Evolutionary conservation across 2,888 invertebrate genomes (phyloP), one percentile per base, ranked within the genome.

Genomic region (Itoplectis maculator): DNA sequence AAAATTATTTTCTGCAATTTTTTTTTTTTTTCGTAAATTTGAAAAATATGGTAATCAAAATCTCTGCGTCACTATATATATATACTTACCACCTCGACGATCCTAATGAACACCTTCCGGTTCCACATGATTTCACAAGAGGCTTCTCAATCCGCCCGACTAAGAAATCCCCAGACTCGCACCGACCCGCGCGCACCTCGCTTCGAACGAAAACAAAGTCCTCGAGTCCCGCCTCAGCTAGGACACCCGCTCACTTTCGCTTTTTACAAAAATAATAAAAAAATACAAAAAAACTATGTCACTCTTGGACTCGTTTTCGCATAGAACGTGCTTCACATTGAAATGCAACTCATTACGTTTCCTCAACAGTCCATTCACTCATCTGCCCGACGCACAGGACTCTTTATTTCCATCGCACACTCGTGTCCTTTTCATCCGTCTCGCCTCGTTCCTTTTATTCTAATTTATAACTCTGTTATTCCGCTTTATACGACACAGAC

Each of bases 71-170:
- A n/a, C n/a, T n/a, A n/a, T n/a, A n/a, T n/a, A n/a, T n/a, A 42
- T 49, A 47, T 74, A 91, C 92, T 73, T 86, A 92, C 92, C 91
- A 92, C 89, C 88, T 92, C 92, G 81, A 92, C 82, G 68, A 92
- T 89, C 84, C 92, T 91, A 82, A 92, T 88, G 82, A 89, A 89
- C 49, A 92, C 92, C 89, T 92, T 92, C 69, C 92, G 91, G 85
- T 92, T 92, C 91, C 91, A 92, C 92, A 92, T 92, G 82, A 89
- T 89, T 84, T 79, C 77, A 83, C 86, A 29, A n/a, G 23, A 69
- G 56, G 47, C 9, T 40, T 20, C 68, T 79, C 20, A 23, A 49
- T 66, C 66, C 59, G 18, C 9, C n/a, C 18, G 23, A 61, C 37
- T 15, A 8, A 37, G 15, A 18, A 37, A 61, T 59, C 29, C 2